Base-by-base conservation (phyloP, 2,113 vertebrate species). In the Myxocyprinus asiaticus region DNA sequence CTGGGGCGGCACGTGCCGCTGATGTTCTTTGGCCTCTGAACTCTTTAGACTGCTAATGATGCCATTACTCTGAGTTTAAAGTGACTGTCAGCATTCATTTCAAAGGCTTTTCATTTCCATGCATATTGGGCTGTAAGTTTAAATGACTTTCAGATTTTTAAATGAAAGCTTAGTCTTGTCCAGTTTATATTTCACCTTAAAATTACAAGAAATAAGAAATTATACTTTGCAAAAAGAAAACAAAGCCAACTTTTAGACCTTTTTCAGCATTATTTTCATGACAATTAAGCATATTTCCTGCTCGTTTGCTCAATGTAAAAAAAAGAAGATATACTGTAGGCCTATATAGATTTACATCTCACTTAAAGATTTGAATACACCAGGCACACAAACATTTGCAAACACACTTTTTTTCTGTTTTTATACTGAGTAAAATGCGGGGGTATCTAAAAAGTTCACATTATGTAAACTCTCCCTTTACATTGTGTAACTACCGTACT, bases 41-140 rank as follows among this genome's bases (percentile, higher is more conserved):
- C 56, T 48, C 70, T 59, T 8, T 22, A 42, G 9, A 4, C 70
- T 17, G 70, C 70, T 73, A 73, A 62, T 73, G 70, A 62, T 33
- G 55, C 4, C 56, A 73, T 73, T 73, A 73, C 56, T 73, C 43
- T 48, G n/a, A 61, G 43, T 73, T 59, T 45, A 61, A 59, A 73
- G 9, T 8, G 55, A 73, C 70, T 73, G 56, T 73, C 43, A 22
- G 15, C 55, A 7, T 48, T 61, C 56, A 61, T 48, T 45, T 48
- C 7, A 62, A 22, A 48, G 55, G 5, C 9, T 61, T 58, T 73
- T 48, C 9, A 73, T 61, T 17, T 48, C 6, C 43, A 17, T 33
- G 0, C 9, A 17, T 8, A 71, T 44, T 44, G 15, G 14, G 33
- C 68, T 33, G 68, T 56, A 33, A 33, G 22, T 61, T 8, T 33